A percentile compares a stretch with the other conserved stretches of the same genome.
Conservation (phyloP, 2,888 invertebrate genomes). For the Holacanthella duospinosa region DNA sequence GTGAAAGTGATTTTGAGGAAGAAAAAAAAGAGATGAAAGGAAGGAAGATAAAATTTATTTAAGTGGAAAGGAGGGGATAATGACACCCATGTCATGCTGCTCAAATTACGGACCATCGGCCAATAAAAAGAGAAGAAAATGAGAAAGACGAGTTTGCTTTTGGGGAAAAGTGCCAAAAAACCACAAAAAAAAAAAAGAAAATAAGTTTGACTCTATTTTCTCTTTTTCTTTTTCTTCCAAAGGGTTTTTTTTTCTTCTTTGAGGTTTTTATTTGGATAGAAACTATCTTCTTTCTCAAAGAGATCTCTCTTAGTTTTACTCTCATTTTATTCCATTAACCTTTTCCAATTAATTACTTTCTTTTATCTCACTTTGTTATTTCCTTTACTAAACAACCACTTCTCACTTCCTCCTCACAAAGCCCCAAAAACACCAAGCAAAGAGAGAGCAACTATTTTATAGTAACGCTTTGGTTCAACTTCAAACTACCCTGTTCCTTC, state of each 20-base stretch:
- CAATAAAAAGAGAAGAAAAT: conserved; percentile 4
- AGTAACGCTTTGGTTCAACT: too few species aligned
- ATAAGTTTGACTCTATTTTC: not conserved
- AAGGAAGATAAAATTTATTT: conserved; percentile 5
- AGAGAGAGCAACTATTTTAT: not conserved
- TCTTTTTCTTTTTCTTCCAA: not conserved
- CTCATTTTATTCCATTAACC: conserved; percentile 11
- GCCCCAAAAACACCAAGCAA: not conserved
- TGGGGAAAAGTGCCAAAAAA: conserved; percentile 1
- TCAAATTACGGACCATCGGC: conserved; percentile 1
- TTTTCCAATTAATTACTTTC: conserved; percentile 5
- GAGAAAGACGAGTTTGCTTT: not conserved
- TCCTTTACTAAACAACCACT: not conserved
- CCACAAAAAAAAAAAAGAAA: conserved; percentile 4
- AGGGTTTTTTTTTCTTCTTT: not conserved
- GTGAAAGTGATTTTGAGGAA: not conserved
- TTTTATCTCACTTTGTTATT: conserved; percentile 2
- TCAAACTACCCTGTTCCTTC: not conserved
- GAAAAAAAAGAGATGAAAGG: not conserved
- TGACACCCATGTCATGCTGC: not conserved
- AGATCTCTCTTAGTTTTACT: conserved; percentile 5
- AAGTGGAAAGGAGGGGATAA: conserved; percentile 5
- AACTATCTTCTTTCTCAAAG: too few species aligned
- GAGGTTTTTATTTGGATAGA: not conserved
- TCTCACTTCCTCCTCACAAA: not conserved